phyloP scores from a whole-genome alignment of 2,797 vertebrate species.

The Periparus ater region DNA sequence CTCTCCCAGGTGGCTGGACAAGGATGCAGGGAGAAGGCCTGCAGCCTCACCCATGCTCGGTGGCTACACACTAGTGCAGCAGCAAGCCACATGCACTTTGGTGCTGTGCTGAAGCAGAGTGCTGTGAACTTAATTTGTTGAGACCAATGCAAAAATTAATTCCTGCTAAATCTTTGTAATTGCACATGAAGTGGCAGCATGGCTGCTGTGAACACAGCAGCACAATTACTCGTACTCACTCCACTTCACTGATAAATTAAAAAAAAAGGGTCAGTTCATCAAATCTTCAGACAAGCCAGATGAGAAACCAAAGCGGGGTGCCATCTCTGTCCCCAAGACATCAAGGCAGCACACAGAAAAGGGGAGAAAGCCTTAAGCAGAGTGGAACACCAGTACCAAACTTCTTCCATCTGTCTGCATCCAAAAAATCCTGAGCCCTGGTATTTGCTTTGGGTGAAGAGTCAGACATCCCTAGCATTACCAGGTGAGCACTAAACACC shows the following conservation, averaged over 20 bases:
- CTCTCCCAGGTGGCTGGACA: not conserved
- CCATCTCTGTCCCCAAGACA: not conserved
- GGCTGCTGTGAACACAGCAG: not conserved
- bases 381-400: rapidly evolving
- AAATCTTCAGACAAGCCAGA: not conserved
- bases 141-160: slow-evolving; percentile 18
- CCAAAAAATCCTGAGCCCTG: not conserved
- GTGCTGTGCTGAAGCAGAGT: not conserved
- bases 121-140: not conserved
- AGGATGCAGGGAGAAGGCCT: rapidly evolving
- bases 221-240: not conserved
- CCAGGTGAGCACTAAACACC: not conserved
- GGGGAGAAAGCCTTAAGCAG: not conserved
- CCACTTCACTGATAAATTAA: not conserved
- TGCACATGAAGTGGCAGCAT: not conserved
- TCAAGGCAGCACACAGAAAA: not conserved
- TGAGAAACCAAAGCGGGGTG: not conserved
- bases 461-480: not conserved
- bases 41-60: not conserved
- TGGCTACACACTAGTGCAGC: not conserved
- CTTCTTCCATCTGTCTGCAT: not conserved
- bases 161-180: not conserved
- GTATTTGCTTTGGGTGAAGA: not conserved
- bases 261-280: not conserved
- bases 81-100: not conserved